Evolutionary conservation across 2,888 invertebrate species (phyloP).

Genomic region (Galerucella nymphaeae): DNA sequence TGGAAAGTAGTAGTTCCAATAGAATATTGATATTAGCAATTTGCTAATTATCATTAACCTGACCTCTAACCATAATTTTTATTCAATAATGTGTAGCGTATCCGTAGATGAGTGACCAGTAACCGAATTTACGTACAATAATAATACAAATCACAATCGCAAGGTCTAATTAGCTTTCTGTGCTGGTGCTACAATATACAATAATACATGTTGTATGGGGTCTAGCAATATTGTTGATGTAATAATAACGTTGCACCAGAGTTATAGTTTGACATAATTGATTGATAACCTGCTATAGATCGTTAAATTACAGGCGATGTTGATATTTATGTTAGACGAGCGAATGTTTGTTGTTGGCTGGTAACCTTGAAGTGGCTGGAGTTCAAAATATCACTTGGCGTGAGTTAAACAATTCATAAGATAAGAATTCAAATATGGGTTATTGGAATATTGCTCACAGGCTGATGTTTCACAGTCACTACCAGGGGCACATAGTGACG

Average conservation of each 20-base stretch:
- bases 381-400: too few relatives aligned
- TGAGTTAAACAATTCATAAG: too few relatives aligned
- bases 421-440: too few relatives aligned
- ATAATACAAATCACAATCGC: slow-evolving; percentile 30
- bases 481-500: too few relatives aligned
- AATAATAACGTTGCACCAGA: slow-evolving; percentile 25
- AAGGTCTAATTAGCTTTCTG: slow-evolving; percentile 27
- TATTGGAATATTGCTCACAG: too few relatives aligned
- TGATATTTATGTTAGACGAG: slow-evolving; percentile 3
- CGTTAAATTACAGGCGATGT: slow-evolving; percentile 15
- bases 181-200: slow-evolving; percentile 19
- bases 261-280: slow-evolving; percentile 32
- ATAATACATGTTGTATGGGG: slow-evolving; percentile 27
- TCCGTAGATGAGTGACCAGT: slow-evolving; percentile 9
- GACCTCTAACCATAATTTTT: not conserved
- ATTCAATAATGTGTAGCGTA: not conserved
- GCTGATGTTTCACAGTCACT: too few relatives aligned
- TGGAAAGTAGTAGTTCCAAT: too few relatives aligned
- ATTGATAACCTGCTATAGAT: slow-evolving; percentile 30
- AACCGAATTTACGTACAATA: slow-evolving; percentile 23
- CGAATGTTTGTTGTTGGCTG: not conserved
- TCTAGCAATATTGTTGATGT: slow-evolving; percentile 19
- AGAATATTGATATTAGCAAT: too few relatives aligned
- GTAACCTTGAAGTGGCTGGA: too few relatives aligned
- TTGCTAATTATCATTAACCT: not conserved